Percentiles rank a stretch among this genome's conserved stretches.
Conservation (phyloP, 2,888 invertebrate genomes). For the Linnaemya vulpina region DNA sequence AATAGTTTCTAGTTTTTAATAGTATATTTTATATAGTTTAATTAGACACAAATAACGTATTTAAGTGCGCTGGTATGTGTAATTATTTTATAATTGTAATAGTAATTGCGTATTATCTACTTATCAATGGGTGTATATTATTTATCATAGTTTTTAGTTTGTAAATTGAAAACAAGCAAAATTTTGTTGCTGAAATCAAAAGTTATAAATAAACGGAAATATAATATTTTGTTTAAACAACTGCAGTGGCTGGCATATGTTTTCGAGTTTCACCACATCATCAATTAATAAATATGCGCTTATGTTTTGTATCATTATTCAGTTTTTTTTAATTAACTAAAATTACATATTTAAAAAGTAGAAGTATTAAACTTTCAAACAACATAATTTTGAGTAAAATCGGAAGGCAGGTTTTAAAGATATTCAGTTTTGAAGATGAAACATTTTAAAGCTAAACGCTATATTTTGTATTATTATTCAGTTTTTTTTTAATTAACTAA, state of each 20-base stretch:
- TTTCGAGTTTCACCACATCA: neutral
- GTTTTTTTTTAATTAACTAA: too few relatives aligned
- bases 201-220: constrained; percentile 12
- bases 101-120: constrained; percentile 19
- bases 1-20: constrained; percentile 28
- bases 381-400: too few relatives aligned
- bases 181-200: constrained; percentile 67
- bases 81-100: constrained; percentile 27
- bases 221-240: constrained; percentile 4
- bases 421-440: too few relatives aligned
- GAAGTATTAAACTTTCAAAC: too few relatives aligned
- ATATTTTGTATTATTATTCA: too few relatives aligned
- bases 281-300: neutral
- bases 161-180: constrained; percentile 53
- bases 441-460: too few relatives aligned
- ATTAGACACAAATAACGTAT: constrained; percentile 15
- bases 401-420: too few relatives aligned
- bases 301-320: too few relatives aligned
- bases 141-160: constrained; percentile 42
- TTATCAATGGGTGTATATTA: constrained; percentile 33
- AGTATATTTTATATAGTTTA: constrained; percentile 53
- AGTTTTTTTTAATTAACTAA: neutral
- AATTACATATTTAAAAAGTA: neutral
- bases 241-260: neutral
- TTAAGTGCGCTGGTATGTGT: neutral